Conservation (phyloP, 2,888 invertebrate genomes). For the Drosophila testacea region DNA sequence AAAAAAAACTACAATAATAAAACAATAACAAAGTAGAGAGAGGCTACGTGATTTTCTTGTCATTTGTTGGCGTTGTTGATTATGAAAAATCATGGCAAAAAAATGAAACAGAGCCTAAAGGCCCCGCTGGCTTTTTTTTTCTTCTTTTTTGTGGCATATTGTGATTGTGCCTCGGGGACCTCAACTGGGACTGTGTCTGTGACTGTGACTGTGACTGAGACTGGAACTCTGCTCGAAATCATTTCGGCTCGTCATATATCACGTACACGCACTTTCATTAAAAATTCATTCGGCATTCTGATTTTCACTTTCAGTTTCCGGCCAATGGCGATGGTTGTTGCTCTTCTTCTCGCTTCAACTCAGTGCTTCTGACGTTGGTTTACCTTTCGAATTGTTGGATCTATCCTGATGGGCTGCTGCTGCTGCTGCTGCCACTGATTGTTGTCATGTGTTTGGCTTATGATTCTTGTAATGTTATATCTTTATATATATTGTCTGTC, state of each 20-base stretch:
- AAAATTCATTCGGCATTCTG: conserved; percentile 64
- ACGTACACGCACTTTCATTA: conserved; percentile 78
- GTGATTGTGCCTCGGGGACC: conserved; percentile 51
- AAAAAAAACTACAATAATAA: conserved; percentile 1
- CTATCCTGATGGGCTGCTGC: conserved; percentile 31
- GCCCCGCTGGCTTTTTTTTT: conserved; percentile 54
- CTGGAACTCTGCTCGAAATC: conserved; percentile 58
- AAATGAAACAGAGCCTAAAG: conserved; percentile 42
- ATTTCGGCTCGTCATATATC: conserved; percentile 68
- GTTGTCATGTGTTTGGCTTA: conserved; percentile 24
- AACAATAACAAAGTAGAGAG: conserved; percentile 31
- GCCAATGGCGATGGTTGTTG: conserved; percentile 25
- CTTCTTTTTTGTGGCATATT: conserved; percentile 14
- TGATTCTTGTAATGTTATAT: conserved; percentile 38
- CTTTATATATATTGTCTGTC: conserved; percentile 3
- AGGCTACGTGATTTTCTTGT: conserved; percentile 73
- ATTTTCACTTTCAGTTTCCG: conserved; percentile 79
- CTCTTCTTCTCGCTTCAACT: background rate
- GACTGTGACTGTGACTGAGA: conserved; percentile 4
- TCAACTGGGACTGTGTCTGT: conserved; percentile 23
- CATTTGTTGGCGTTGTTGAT: conserved; percentile 66
- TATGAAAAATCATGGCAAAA: conserved; percentile 79
- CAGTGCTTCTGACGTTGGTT: background rate
- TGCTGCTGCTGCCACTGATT: conserved; percentile 3
- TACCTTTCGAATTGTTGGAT: conserved; percentile 26